Base-by-base conservation (phyloP, 2,888 invertebrate genomes). In the Ditula angustiorana region DNA sequence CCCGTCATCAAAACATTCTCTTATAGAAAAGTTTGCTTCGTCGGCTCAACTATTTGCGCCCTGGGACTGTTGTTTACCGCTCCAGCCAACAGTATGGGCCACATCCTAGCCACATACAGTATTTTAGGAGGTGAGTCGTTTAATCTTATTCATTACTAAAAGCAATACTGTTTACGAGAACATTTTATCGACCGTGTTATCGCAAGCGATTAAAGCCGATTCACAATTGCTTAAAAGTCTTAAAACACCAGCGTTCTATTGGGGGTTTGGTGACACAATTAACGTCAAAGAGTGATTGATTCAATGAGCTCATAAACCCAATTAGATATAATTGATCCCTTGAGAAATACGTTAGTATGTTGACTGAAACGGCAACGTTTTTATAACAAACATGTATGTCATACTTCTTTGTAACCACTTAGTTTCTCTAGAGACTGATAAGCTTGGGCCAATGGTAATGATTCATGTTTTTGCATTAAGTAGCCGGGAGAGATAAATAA, bases 1-100 rank as follows among this genome's bases (percentile, higher is more conserved):
- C 96, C 96, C n/a, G 89, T 96, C 68, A 94, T 96, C 71, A 95
- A 95, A 87, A 95, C 95, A 75, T 96, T 95, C 85, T 96, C 96
- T 49, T 96, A 95, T 79, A 93, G 96, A 61, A 95, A 96, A 85
- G 95, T 95, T 53, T 95, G 95, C 72, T 80, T 95, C 41, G 94
- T 95, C 21, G 96, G 96, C 5, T 95, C 95, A 0, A 78, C 94
- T 56, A 93, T 96, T 75, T 95, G 95, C 73, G 95, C 94, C 23
- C 79, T 95, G 23, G 96, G 96, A 0, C 87, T 96, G 53, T 93
- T 95, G 21, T 88, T 94, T 55, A 96, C 96, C 21, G 95, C 95
- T 52, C 95, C 95, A 8, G 96, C 96, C 24, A 92, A 91, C 66
- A 96, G 95, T 79, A 95, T 96, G 94, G 94, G 93, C 7, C 96